Base-by-base conservation (phyloP, 2,797 vertebrate species). In the Mus caroli region DNA sequence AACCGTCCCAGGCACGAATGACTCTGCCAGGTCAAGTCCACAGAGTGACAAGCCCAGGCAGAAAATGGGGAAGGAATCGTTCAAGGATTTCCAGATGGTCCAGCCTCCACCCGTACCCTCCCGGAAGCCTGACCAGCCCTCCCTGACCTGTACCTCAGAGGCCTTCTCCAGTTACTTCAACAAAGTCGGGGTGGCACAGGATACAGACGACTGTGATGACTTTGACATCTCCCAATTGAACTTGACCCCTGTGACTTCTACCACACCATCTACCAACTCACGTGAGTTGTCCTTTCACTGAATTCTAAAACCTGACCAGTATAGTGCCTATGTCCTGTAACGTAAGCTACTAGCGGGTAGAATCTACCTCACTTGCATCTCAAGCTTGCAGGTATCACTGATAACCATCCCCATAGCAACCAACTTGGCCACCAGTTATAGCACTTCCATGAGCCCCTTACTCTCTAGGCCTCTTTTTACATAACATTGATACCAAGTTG, bases 181-280 rank as follows among this genome's bases (percentile, higher is more conserved):
- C 99, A 99, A 99, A 98, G 99, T 99, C 98, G 99, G 99, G 98
- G 99, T 99, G 97, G 99, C 99, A 97, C 99, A 99, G 99, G 99
- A 99, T 98, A 99, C 99, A 77, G 99, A 99, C 88, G 99, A 99
- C 99, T 99, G 99, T 98, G 99, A 99, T 93, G 99, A 99, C 99
- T 99, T 99, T 94, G 99, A 99, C 99, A 99, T 99, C 98, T 99
- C 99, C 97, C 99, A 99, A 98, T 99, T 99, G 99, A 99, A 99
- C 98, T 99, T 99, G 98, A 99, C 99, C 64, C 99, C 99, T 52
- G 99, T 99, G 99, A 99, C 99, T 97, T 99, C 99, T 98, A 99
- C 99, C 4, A 99, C 99, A 13, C 99, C 99, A 37, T 99, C 99
- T 93, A 99, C 99, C 97, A 99, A 99, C 98, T 99, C 99, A 98